A percentile compares a stretch with the other conserved stretches of the same genome.
phyloP scores from a whole-genome alignment of 1,140 invertebrate genomes.

The Parapsyche elsis region DNA sequence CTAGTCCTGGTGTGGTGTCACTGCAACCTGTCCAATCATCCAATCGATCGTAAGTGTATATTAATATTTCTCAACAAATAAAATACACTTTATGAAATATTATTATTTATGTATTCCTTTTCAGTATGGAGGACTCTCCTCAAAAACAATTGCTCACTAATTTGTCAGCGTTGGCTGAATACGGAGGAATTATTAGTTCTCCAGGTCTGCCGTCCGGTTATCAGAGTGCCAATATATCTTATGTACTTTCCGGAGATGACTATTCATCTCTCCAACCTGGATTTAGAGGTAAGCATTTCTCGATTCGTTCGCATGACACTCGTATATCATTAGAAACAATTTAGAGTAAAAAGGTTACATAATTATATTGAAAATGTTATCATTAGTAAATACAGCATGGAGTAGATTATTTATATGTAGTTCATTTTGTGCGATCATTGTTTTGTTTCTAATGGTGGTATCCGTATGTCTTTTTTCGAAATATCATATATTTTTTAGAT shows the following conservation, averaged over 20 bases:
- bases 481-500: not conserved
- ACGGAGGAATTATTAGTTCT: slow-evolving; percentile 61
- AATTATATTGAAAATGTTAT: not conserved
- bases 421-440: not conserved
- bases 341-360: not conserved
- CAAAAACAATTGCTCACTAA: slow-evolving; percentile 65
- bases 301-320: not conserved
- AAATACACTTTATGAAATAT: not conserved
- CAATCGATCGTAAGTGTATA: slow-evolving; percentile 49
- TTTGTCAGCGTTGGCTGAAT: slow-evolving; percentile 61
- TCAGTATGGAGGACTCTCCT: slow-evolving; percentile 66
- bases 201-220: slow-evolving; percentile 53
- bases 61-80: not conserved
- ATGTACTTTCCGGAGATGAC: slow-evolving; percentile 62
- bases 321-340: not conserved
- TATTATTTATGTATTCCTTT: slow-evolving; percentile 46
- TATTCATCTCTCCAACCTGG: slow-evolving; percentile 61
- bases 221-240: slow-evolving; percentile 61
- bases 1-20: slow-evolving; percentile 56
- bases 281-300: slow-evolving; percentile 60
- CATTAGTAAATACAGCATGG: not conserved
- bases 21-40: slow-evolving; percentile 22
- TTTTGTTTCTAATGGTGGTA: not conserved
- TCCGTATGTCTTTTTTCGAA: not conserved
- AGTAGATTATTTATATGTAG: not conserved